phyloP scores from a whole-genome alignment of 2,797 vertebrate genomes.

The Clarias fuscus region DNA sequence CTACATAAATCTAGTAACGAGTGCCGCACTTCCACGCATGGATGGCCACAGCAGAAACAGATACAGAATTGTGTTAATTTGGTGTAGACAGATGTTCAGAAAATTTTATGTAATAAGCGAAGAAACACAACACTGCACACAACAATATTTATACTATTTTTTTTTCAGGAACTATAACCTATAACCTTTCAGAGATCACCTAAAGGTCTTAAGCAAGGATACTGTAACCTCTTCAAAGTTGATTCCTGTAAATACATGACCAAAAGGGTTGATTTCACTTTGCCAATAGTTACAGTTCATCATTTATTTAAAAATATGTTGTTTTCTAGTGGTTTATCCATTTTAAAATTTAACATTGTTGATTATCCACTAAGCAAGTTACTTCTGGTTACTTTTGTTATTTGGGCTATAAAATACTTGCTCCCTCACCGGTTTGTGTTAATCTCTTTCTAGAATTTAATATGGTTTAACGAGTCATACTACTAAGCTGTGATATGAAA shows the following conservation, averaged over 20 bases:
- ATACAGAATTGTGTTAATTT: no score
- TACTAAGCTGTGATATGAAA: background rate
- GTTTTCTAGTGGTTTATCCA: background rate
- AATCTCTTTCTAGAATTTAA: background rate
- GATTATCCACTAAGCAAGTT: background rate
- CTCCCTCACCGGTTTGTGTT: background rate
- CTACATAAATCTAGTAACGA: no score
- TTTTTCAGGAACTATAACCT: no score
- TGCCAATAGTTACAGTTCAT: background rate
- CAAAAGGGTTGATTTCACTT: background rate
- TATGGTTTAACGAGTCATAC: background rate
- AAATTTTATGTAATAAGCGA: no score
- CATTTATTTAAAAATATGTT: background rate
- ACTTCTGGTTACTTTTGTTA: background rate
- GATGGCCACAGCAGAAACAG: no score
- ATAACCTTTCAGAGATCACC: no score
- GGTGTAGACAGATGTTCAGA: no score
- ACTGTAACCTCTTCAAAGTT: background rate
- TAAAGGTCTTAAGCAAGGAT: background rate
- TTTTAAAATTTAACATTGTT: background rate
- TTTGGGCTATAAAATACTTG: background rate
- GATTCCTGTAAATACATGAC: background rate
- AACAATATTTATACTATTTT: no score
- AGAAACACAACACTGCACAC: no score
- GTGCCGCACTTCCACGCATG: no score